A percentile compares a stretch with the other conserved stretches of the same genome.
These are phyloP conservation scores for Xenopus borealis DNA, from an alignment of 2,113 vertebrate genomes.

Conservation along the genomic window DNA sequence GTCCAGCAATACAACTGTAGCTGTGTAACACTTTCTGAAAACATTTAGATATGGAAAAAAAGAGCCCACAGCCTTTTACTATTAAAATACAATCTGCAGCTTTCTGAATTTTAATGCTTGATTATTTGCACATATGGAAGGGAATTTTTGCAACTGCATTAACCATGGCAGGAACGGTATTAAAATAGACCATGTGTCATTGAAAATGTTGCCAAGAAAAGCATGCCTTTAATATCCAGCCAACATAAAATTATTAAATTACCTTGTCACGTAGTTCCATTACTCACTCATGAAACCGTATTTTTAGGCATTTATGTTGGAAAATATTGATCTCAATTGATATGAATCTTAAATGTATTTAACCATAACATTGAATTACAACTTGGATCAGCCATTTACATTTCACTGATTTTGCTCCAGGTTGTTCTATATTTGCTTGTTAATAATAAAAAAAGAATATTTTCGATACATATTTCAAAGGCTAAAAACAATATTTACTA, in stretches of 20 bases:
- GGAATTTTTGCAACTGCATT: not conserved
- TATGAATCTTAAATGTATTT: conserved; percentile 35
- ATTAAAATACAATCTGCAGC: not conserved
- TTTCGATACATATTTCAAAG: not conserved
- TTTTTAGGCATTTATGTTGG: conserved; percentile 21
- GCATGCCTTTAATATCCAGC: conserved; percentile 7
- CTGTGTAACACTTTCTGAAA: too few species aligned
- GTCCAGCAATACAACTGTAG: too few species aligned
- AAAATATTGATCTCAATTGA: conserved; percentile 37
- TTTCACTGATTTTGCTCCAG: not conserved
- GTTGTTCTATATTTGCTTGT: not conserved
- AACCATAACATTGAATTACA: conserved; percentile 23
- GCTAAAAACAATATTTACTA: too few species aligned
- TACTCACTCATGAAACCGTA: conserved; percentile 25
- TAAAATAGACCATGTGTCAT: conserved; percentile 27
- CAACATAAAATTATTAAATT: conserved; percentile 33
- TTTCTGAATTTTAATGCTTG: not conserved
- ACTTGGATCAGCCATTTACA: conserved; percentile 11
- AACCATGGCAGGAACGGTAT: not conserved
- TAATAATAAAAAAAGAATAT: not conserved
- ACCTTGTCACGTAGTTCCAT: conserved; percentile 13
- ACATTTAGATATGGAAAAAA: too few species aligned
- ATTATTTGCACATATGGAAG: not conserved
- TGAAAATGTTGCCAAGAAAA: conserved; percentile 33
- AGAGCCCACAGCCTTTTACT: not conserved